Evolutionary conservation across 2,888 invertebrate genomes (phyloP).

Genomic region (Cremastobaeus sp.): DNA sequence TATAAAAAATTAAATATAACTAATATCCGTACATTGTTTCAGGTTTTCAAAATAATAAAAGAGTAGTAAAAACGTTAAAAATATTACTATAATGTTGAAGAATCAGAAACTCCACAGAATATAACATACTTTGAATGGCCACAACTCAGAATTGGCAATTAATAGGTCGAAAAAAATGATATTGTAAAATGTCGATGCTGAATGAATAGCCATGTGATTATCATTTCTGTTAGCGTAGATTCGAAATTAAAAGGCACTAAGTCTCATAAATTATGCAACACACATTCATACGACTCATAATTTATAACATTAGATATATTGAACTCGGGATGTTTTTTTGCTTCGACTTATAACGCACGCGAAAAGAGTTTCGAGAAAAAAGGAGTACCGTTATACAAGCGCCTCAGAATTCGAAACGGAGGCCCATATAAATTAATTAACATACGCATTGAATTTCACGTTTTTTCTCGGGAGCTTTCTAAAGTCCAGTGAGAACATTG

Average conservation of each 20-base stretch:
- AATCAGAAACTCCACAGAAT: no score
- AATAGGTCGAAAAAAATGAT: neutral
- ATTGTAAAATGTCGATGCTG: neutral
- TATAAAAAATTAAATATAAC: no score
- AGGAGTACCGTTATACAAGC: conserved; percentile 51
- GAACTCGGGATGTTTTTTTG: conserved; percentile 30
- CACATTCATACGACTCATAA: conserved; percentile 47
- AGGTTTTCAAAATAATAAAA: no score
- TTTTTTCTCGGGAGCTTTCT: conserved; percentile 50
- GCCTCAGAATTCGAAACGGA: conserved; percentile 52
- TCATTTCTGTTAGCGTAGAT: no score
- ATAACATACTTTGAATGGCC: no score
- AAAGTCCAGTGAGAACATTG: conserved; percentile 42
- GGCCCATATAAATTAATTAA: conserved; percentile 56
- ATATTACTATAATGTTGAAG: no score
- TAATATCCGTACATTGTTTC: no score
- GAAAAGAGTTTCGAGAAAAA: conserved; percentile 48
- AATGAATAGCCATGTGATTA: no score
- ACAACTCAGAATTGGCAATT: no score
- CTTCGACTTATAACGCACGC: conserved; percentile 31
- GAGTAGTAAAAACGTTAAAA: no score
- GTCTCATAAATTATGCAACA: conserved; percentile 47
- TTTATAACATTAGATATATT: conserved; percentile 32
- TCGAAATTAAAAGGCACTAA: no score
- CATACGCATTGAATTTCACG: conserved; percentile 56